phyloP scores from a whole-genome alignment of 2,797 vertebrate species.

The Sebastes aleutianus region DNA sequence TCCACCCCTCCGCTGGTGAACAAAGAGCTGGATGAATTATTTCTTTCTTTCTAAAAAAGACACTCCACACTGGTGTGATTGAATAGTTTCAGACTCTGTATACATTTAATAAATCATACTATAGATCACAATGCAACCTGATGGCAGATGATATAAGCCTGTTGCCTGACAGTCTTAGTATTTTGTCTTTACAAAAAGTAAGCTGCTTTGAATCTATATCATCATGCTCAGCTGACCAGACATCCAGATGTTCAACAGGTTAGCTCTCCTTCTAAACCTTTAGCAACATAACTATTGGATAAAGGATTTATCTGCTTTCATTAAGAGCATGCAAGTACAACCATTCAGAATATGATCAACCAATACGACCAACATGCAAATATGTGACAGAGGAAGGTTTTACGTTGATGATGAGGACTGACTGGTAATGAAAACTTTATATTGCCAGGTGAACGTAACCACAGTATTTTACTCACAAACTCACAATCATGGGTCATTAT shows the following conservation, averaged over 20 bases:
- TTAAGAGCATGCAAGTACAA: neutral
- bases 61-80: neutral
- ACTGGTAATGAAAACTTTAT: neutral
- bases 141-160: neutral
- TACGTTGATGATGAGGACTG: neutral
- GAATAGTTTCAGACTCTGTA: neutral
- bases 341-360: neutral
- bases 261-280: neutral
- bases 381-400: neutral
- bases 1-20: neutral
- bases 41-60: neutral
- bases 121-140: neutral
- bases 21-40: neutral
- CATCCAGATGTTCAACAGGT: neutral
- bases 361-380: conserved; percentile 8
- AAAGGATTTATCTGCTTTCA: neutral
- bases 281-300: neutral
- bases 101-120: neutral
- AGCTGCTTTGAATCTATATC: neutral
- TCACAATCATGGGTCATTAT: neutral
- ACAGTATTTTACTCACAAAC: neutral
- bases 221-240: neutral
- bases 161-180: neutral
- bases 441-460: neutral
- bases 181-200: neutral